A percentile compares a stretch with the other conserved stretches of the same genome.
Conservation (phyloP, 2,888 invertebrate species). For the Chalcosyrphus nemorum region DNA sequence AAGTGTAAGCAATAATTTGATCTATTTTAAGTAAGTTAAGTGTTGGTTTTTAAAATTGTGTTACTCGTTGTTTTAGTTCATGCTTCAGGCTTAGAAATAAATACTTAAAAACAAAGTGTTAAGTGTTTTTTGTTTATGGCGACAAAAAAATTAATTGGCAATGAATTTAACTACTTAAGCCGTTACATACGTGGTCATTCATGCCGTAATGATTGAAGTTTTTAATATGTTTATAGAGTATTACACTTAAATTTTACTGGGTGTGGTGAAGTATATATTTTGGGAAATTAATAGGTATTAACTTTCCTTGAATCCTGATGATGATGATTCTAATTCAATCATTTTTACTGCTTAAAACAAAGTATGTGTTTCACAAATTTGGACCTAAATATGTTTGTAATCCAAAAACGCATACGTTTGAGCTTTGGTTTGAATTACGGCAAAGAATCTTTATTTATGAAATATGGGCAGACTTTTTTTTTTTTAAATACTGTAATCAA, state of each 20-base stretch:
- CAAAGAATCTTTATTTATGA: no score
- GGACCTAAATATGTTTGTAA: no score
- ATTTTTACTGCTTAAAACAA: no score
- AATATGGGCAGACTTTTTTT: no score
- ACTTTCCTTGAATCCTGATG: no score
- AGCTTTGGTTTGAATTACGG: no score
- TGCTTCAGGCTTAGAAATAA: slow-evolving; percentile 10
- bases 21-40: neutral
- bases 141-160: neutral
- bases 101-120: neutral
- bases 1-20: neutral
- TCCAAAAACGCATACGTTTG: no score
- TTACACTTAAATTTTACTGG: neutral
- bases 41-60: slow-evolving; percentile 3
- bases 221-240: neutral
- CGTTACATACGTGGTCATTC: neutral
- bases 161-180: slow-evolving; percentile 27
- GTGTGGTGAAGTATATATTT: no score
- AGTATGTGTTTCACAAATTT: no score
- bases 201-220: neutral
- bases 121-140: neutral
- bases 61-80: neutral
- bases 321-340: no score
- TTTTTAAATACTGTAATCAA: no score
- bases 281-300: no score